Evolutionary conservation across 2,113 vertebrate species (phyloP).

Genomic region (Melospiza georgiana): DNA sequence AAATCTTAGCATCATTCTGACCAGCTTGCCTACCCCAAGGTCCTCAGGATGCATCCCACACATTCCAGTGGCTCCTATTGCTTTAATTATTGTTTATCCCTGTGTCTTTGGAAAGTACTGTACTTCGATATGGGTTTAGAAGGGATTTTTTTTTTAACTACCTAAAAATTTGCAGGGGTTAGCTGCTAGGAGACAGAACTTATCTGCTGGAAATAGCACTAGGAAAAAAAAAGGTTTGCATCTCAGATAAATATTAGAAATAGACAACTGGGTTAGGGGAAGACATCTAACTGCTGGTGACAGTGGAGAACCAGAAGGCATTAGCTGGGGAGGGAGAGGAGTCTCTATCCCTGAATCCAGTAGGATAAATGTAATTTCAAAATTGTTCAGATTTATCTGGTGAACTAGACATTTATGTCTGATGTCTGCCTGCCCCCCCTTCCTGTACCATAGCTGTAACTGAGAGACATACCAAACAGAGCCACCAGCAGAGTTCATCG

Average conservation of each 20-base stretch:
- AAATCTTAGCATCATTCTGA: neutral
- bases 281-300: neutral
- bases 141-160: neutral
- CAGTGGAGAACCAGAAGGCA: neutral
- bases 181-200: neutral
- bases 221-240: neutral
- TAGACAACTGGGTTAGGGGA: neutral
- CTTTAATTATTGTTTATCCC: neutral
- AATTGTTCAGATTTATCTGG: neutral
- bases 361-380: neutral
- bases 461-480: neutral
- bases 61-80: neutral
- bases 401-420: neutral
- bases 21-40: neutral
- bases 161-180: neutral
- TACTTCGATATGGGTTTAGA: neutral
- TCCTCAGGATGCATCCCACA: neutral
- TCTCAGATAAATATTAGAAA: neutral
- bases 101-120: neutral
- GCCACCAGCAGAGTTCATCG: neutral
- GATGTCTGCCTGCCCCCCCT: neutral
- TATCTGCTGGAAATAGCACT: neutral
- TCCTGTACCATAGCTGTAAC: neutral
- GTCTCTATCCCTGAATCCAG: neutral
- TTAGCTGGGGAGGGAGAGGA: neutral